These are phyloP conservation scores for Tetrax tetrax DNA, from an alignment of 2,113 vertebrate genomes.

Conservation along the genomic window DNA sequence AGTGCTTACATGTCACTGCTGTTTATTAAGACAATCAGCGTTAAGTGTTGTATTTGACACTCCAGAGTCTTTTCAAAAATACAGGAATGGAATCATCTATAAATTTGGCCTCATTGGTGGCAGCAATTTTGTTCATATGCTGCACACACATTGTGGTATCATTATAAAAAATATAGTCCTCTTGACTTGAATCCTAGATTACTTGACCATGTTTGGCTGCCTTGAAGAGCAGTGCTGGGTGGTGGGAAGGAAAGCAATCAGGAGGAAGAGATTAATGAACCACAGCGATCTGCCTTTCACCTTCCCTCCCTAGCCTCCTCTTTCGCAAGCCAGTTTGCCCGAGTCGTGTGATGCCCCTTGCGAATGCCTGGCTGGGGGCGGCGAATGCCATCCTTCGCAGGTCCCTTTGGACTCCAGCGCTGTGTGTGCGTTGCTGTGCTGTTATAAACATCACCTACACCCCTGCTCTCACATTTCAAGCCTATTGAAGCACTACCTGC, in stretches of 20 bases:
- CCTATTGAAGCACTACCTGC: background rate
- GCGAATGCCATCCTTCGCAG: accelerated
- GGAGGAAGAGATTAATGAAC: background rate
- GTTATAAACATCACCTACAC: background rate
- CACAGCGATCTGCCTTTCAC: background rate
- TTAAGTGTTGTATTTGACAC: background rate
- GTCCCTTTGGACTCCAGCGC: background rate
- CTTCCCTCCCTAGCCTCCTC: background rate
- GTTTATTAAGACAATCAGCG: background rate
- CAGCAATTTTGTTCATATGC: background rate
- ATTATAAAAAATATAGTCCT: background rate
- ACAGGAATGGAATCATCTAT: background rate
- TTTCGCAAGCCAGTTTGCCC: accelerated
- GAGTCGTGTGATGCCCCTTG: accelerated
- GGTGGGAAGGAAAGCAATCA: background rate
- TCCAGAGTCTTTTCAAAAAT: background rate
- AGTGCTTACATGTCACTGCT: background rate
- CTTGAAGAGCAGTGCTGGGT: background rate
- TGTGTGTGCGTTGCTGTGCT: background rate
- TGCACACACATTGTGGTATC: background rate
- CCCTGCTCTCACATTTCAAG: background rate
- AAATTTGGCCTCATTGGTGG: background rate
- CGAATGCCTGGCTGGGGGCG: accelerated
- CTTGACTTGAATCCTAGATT: background rate
- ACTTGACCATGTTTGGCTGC: accelerated